Evolutionary conservation across 2,797 vertebrate genomes (phyloP).

Genomic region (Neosilurus hyrtlii): DNA sequence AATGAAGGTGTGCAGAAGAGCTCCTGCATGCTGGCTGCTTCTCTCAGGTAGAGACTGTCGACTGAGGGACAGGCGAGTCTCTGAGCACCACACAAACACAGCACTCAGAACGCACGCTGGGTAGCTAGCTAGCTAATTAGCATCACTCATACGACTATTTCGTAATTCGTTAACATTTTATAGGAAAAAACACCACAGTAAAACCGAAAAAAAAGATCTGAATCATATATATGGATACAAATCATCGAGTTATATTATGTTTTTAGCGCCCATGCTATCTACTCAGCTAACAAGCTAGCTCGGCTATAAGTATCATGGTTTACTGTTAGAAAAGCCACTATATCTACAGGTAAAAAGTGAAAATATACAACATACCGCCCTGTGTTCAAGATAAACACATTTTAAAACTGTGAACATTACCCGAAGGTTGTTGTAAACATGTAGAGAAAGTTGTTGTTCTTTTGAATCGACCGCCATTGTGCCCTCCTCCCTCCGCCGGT

Average conservation of each 20-base stretch:
- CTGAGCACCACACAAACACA: slow-evolving; percentile 57
- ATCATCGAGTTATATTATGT: neutral
- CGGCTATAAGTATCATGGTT: neutral
- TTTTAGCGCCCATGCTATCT: neutral
- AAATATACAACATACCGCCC: neutral
- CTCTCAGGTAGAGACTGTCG: slow-evolving; percentile 74
- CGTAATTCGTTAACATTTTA: neutral
- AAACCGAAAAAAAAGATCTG: neutral
- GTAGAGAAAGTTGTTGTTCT: slow-evolving; percentile 45
- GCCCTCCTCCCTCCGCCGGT: neutral
- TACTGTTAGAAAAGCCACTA: neutral
- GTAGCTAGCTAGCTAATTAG: neutral
- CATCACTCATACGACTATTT: neutral
- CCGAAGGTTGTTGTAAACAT: slow-evolving; percentile 63
- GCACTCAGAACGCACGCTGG: neutral
- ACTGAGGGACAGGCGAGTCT: slow-evolving; percentile 75
- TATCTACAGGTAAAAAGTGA: neutral
- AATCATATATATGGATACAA: neutral
- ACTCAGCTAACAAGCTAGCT: neutral
- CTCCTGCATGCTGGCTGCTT: slow-evolving; percentile 72
- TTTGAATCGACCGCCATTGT: slow-evolving; percentile 70
- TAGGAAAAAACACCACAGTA: too few species aligned
- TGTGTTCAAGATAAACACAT: neutral
- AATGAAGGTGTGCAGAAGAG: slow-evolving; percentile 79
- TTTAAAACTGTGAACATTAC: slow-evolving; percentile 54